Percentiles rank a stretch among this genome's conserved stretches.
These are phyloP conservation scores for Syrrhaptes paradoxus DNA, from an alignment of 2,113 vertebrate genomes.

Conservation along the genomic window DNA sequence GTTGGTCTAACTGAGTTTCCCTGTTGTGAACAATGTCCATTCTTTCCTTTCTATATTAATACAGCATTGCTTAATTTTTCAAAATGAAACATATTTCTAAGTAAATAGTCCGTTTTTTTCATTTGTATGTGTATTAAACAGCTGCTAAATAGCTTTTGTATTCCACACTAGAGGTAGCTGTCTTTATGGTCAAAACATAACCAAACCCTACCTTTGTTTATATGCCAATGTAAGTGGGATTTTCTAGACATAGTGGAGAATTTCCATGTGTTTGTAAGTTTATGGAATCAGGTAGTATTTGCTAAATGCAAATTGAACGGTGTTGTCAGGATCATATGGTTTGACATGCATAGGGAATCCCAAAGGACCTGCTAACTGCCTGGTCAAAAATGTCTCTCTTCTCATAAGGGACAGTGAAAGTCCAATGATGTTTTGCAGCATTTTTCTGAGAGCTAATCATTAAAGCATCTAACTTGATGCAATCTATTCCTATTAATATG, in stretches of 20 bases:
- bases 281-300: background rate
- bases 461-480: background rate
- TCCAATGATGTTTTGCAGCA: background rate
- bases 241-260: background rate
- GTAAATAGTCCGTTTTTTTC: background rate
- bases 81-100: background rate
- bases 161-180: background rate
- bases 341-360: background rate
- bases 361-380: background rate
- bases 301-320: background rate
- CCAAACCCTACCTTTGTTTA: background rate
- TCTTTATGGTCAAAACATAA: background rate
- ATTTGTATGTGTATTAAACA: background rate
- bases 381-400: background rate
- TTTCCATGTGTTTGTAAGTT: background rate
- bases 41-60: background rate
- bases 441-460: background rate
- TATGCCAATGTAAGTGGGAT: background rate
- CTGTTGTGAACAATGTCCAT: background rate
- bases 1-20: background rate
- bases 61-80: background rate
- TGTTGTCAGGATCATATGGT: fast-evolving
- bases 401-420: background rate
- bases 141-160: background rate
- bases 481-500: background rate